Evolutionary conservation across 2,797 vertebrate species (phyloP), one percentile per base, ranked within the genome.

Genomic region (Heliangelus exortis): DNA sequence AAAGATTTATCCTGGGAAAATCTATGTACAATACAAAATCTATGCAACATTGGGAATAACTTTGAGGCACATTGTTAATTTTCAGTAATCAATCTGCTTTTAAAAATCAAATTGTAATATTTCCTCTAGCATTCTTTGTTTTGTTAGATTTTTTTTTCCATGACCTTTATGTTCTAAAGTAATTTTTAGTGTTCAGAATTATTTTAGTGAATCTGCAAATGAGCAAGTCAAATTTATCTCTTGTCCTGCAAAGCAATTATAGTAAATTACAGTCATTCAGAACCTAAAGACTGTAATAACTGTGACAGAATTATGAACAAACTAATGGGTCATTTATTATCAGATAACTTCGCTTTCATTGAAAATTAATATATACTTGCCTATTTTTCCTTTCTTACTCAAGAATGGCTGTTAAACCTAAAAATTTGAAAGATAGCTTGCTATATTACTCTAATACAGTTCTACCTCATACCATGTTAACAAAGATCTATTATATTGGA

Each of bases 211-310:
- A 87, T 93, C 93, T 94, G 65, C 82, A 90, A 68, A 83, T 95
- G 96, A 95, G 84, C 62, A 89, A 95, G 84, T 95, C 72, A 83
- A 66, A 95, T 93, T 95, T 94, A 80, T 96, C 95, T 96, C 92
- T 91, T 91, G 89, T 96, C 92, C 92, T 92, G 81, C 87, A 92
- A 96, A 94, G 84, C 84, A 91, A 96, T 96, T 96, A 94, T 36
- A 53, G 84, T 96, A 90, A 95, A 96, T 96, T 95, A 93, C 76
- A 94, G 94, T 94, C 72, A 94, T 96, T 96, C 89, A 92, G 65
- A 85, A 85, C 68, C 62, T 93, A 92, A 95, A 93, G 84, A 85
- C 84, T 94, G 62, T 93, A 94, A 93, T 96, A 96, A 92, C 62
- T 87, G 74, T 90, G 80, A 79, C 85, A 90, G 90, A 94, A 93